Evolutionary conservation across 2,113 vertebrate genomes (phyloP).

Genomic region (Crotalus horridus): DNA sequence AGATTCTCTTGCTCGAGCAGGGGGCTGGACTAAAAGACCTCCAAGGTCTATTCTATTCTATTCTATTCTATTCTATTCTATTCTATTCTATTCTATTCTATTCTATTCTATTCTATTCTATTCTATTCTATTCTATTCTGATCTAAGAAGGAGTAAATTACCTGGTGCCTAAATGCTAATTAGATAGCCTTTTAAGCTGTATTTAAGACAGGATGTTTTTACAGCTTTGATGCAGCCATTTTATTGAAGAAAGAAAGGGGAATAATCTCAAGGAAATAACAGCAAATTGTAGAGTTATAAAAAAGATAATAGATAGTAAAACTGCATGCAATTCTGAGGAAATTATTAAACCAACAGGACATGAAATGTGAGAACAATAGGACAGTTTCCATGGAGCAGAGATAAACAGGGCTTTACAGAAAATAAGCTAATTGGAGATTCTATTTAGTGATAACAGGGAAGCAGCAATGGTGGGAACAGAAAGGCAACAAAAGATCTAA

Average conservation of each 20-base stretch:
- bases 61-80: neutral
- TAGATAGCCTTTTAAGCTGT: neutral
- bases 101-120: too few species aligned
- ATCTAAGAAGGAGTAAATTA: neutral
- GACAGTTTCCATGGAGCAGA: neutral
- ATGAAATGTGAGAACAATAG: neutral
- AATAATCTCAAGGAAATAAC: neutral
- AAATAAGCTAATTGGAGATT: neutral
- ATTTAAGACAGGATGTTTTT: neutral
- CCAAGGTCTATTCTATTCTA: too few species aligned
- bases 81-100: neutral
- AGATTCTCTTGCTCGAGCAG: too few species aligned
- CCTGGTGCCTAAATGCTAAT: neutral
- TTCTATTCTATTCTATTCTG: neutral
- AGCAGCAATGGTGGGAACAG: neutral
- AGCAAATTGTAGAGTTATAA: neutral
- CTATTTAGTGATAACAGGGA: neutral
- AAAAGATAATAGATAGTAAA: neutral
- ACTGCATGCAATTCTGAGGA: neutral
- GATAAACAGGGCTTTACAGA: neutral
- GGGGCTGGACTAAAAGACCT: too few species aligned
- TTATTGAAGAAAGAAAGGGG: neutral
- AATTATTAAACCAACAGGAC: neutral
- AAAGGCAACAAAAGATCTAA: neutral
- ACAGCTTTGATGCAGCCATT: neutral